Evolutionary conservation across 1,140 invertebrate species (phyloP), one percentile per base, ranked within the genome.

Genomic region (Apis cerana): DNA sequence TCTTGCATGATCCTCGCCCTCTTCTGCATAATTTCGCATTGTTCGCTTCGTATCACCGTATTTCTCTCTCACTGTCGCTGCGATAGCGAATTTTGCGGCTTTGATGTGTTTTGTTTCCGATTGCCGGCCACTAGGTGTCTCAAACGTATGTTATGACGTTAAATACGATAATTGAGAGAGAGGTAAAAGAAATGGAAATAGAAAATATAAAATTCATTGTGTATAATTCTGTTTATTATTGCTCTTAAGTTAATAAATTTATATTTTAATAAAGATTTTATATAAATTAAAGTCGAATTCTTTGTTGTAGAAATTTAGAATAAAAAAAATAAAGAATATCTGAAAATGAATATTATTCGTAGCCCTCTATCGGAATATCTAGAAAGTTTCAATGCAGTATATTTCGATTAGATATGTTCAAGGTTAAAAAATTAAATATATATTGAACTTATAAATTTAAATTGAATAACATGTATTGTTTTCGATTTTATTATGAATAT

Each of bases 31-130:
- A 76, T 75, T 69, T 43, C 50, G 48, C 83, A 84, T 84, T 54
- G 64, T 81, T 71, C 83, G 71, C 48, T 58, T 70, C 80, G 43
- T 54, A 61, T 17, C 33, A n/a, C 15, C 67, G 72, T 69, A 21
- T 54, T 52, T 43, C 59, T 74, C 23, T 52, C 72, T 68, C 59
- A 64, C 77, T 75, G 85, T 80, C 80, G 48, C 69, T 59, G 75
- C 72, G 72, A 80, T 71, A 70, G 61, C 76, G 59, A 74, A 71
- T 61, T 64, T 67, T 80, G 70, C 69, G 61, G 50, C 70, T 88
- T 88, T 87, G 86, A 88, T 82, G 72, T 84, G 19, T 67, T 54
- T 61, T 67, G 52, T 21, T 54, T 67, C 33, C 8, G 19, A 1
- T 43, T n/a, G 10, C 17, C 10, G 10, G 9, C 58, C 77, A 50